Conservation (phyloP, 2,888 invertebrate genomes). For the Zhuqinia jingwanae region DNA sequence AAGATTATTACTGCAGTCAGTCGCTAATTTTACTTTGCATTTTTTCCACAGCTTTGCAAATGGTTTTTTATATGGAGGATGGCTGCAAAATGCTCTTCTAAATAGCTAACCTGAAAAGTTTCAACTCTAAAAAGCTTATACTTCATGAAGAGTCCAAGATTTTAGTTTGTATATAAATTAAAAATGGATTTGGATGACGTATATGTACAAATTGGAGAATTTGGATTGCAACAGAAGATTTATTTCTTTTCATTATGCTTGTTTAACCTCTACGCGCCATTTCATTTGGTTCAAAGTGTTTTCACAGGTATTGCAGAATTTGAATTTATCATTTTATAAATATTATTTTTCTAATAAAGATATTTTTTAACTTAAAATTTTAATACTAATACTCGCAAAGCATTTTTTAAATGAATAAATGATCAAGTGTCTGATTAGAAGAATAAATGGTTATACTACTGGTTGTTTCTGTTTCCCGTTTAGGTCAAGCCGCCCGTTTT, state of each 20-base stretch:
- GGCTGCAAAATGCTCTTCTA: too few relatives aligned
- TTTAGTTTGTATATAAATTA: neutral
- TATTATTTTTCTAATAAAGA: too few relatives aligned
- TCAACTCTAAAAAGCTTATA: too few relatives aligned
- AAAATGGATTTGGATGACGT: slow-evolving; percentile 79
- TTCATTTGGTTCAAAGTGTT: slow-evolving; percentile 79
- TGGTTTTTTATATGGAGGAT: too few relatives aligned
- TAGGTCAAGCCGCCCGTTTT: slow-evolving; percentile 64
- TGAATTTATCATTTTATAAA: neutral
- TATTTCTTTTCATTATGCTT: slow-evolving; percentile 78
- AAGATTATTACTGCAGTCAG: too few relatives aligned
- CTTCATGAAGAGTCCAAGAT: neutral
- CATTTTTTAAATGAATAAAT: too few relatives aligned
- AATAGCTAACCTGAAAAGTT: too few relatives aligned
- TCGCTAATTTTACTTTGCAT: too few relatives aligned
- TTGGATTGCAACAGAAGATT: slow-evolving; percentile 78
- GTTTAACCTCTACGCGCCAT: slow-evolving; percentile 78
- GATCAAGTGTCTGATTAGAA: too few relatives aligned
- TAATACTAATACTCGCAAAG: neutral
- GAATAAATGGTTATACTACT: too few relatives aligned
- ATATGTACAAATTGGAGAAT: slow-evolving; percentile 79
- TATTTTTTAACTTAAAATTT: too few relatives aligned
- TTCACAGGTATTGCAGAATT: slow-evolving; percentile 78
- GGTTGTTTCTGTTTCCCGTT: neutral
- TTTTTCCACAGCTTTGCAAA: too few relatives aligned